These are phyloP conservation scores for Cydia amplana DNA, from an alignment of 1,140 invertebrate genomes.

Conservation along the genomic window DNA sequence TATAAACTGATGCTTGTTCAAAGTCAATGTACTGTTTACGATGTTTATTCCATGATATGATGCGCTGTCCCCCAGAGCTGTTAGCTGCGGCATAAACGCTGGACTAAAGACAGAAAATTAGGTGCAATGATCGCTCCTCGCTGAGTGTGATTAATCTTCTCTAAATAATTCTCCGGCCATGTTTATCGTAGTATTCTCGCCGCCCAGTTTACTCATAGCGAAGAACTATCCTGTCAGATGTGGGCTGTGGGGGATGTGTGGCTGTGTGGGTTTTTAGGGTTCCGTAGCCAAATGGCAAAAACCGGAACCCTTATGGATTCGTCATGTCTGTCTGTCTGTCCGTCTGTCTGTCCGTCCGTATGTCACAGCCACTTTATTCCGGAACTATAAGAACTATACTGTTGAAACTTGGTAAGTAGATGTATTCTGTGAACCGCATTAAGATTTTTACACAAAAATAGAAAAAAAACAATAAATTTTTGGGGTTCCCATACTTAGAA, in stretches of 20 bases:
- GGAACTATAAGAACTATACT: too few species aligned
- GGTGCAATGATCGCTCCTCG: conserved; percentile 31
- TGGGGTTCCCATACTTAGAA: too few species aligned
- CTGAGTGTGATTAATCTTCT: conserved; percentile 19
- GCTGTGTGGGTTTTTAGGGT: conserved; percentile 11
- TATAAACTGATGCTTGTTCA: background rate
- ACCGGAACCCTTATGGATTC: too few species aligned
- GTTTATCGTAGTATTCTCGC: conserved; percentile 7
- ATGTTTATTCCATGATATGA: conserved; percentile 36
- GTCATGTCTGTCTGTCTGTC: too few species aligned
- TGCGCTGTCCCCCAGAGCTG: conserved; percentile 33
- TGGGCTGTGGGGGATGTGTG: too few species aligned
- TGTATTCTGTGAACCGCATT: too few species aligned
- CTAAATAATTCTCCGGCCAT: conserved; percentile 7
- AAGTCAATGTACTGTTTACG: background rate
- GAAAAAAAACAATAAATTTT: too few species aligned
- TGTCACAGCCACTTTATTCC: too few species aligned
- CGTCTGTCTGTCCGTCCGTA: too few species aligned
- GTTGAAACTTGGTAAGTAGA: too few species aligned
- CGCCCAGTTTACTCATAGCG: background rate
- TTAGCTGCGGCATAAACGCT: conserved; percentile 11
- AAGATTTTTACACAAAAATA: too few species aligned
- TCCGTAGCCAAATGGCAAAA: too few species aligned
- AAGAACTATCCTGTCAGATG: background rate
- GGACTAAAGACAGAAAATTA: conserved; percentile 30